Evolutionary conservation across 1,140 invertebrate species (phyloP), one percentile per base, ranked within the genome.

Genomic region (Geopemphigus sp.): DNA sequence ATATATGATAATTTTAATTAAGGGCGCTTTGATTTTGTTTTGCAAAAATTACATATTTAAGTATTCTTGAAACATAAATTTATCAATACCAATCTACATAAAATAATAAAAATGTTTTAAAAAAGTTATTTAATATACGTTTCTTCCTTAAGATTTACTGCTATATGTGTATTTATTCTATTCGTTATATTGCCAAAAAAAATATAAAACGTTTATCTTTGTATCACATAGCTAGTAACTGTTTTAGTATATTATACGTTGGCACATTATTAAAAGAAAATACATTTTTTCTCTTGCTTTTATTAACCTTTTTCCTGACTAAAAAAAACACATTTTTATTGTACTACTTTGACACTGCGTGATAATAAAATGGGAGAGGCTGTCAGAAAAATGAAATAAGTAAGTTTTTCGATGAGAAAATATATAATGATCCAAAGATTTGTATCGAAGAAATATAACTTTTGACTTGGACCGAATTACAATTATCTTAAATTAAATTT

Each of bases 281-380:
- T 29, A 54, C 50, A 24, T 26, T 53, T 8, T 54, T 32, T 54
- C 24, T 29, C 24, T 29, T 10, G 11, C 17, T 72, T 72, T 72
- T 72, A 72, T 54, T 72, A 54, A 68, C 47, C 68, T 72, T 72
- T n/a, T 72, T 72, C 24, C 68, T 72, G 47, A 54, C 68, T n/a
- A n/a, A 54, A 32, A 54, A 24, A n/a, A 72, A 72, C 47, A 32
- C 68, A 72, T 54, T 53, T 72, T 72, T 72, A 53, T 54, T 24
- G 17, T 39, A 54, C 68, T 54, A 29, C 47, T 72, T 72, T 72
- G 24, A 72, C 68, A n/a, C 17, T n/a, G 24, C 12, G 29, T 12
- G 50, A 54, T 72, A 72, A 72, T 72, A 72, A 72, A 72, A 72
- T 17, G 50, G 11, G 50, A n/a, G n/a, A n/a, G 17, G 54, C 68